Conservation (phyloP, 2,888 invertebrate genomes). For the Cataglyphis cursor region DNA sequence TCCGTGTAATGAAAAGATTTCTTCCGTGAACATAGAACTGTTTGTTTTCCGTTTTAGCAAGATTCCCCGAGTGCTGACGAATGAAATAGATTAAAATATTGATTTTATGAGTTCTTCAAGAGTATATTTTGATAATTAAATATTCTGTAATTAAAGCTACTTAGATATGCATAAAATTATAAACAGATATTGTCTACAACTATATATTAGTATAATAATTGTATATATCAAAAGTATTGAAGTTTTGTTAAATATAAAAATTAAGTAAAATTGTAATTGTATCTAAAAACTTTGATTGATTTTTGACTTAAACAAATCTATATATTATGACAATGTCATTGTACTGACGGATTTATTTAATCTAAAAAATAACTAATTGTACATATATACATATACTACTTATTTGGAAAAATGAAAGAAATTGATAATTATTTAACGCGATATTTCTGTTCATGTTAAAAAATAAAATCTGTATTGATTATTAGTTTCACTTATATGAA, state of each 20-base stretch:
- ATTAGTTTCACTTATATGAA: neutral
- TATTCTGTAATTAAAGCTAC: neutral
- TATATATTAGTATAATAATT: neutral
- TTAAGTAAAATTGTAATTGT: neutral
- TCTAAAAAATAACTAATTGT: neutral
- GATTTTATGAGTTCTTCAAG: neutral
- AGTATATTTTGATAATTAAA: neutral
- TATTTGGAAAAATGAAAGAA: too few relatives aligned
- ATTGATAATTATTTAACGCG: neutral
- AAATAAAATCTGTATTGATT: neutral
- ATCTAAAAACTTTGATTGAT: neutral
- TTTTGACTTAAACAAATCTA: neutral
- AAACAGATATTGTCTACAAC: neutral
- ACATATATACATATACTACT: too few relatives aligned
- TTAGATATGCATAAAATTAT: neutral
- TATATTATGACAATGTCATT: neutral
- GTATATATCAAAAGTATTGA: neutral
- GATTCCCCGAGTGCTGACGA: neutral
- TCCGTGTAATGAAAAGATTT: slow-evolving; percentile 47
- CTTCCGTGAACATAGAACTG: neutral
- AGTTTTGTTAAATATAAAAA: neutral
- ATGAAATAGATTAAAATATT: neutral
- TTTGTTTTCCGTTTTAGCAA: slow-evolving; percentile 19
- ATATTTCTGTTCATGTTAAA: neutral
- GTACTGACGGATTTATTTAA: neutral